A percentile compares a stretch with the other conserved stretches of the same genome.
These are phyloP conservation scores for Symphodus melops DNA, from an alignment of 2,113 vertebrate genomes.

Conservation along the genomic window DNA sequence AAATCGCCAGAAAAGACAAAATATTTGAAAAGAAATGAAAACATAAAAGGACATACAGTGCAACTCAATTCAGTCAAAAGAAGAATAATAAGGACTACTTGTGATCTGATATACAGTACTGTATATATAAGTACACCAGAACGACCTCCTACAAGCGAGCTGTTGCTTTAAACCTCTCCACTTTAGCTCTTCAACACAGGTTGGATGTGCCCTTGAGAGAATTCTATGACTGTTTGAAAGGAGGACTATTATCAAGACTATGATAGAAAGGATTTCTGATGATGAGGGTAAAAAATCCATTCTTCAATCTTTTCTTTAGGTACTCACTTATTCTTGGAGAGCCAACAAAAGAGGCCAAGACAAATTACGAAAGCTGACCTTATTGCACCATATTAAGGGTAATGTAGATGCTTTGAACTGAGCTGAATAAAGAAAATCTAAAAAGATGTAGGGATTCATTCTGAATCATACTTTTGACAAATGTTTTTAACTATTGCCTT, in stretches of 20 bases:
- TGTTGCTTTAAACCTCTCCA: slow-evolving; percentile 15
- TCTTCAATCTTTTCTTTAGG: no score
- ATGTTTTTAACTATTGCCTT: background rate
- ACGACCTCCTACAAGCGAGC: slow-evolving; percentile 11
- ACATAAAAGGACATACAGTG: background rate
- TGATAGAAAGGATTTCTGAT: slow-evolving; percentile 26
- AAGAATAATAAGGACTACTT: no score
- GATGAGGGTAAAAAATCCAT: slow-evolving; percentile 13
- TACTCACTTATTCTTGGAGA: no score
- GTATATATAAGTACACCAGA: slow-evolving; percentile 36
- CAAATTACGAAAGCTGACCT: slow-evolving; percentile 43
- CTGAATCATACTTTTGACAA: no score
- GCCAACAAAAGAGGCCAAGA: no score
- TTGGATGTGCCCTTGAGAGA: background rate
- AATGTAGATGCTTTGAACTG: slow-evolving; percentile 9
- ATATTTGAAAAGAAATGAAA: background rate
- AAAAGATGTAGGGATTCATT: background rate
- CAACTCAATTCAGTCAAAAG: slow-evolving; percentile 25
- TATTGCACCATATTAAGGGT: slow-evolving; percentile 16
- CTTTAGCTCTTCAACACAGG: slow-evolving; percentile 12
- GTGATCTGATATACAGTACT: no score
- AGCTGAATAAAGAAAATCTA: slow-evolving; percentile 9
- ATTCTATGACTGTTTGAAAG: background rate
- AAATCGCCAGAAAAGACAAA: background rate
- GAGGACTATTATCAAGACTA: slow-evolving; percentile 8